Conservation (phyloP, 2,113 vertebrate genomes). For the Mus musculus region GRCm39 chr16:74917501-74918000, state of each 20-base stretch:
- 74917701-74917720: neutral
- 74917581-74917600: no score
- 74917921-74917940: neutral
- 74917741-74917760: neutral
- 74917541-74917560: no score
- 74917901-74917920: slow-evolving; percentile 7
- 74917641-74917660: no score
- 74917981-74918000: neutral
- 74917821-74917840: neutral
- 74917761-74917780: neutral
- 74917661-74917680: neutral
- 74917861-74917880: neutral
- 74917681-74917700: neutral
- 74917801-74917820: neutral
- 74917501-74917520: neutral
- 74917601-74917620: no score
- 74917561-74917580: no score
- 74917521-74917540: neutral
- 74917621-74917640: no score
- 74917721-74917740: neutral
- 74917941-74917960: neutral
- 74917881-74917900: neutral
- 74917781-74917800: neutral
- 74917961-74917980: neutral
- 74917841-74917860: neutral